A percentile compares a stretch with the other conserved stretches of the same genome.
phyloP scores from a whole-genome alignment of 1,140 invertebrate genomes.

The Eupeodes corollae region DNA sequence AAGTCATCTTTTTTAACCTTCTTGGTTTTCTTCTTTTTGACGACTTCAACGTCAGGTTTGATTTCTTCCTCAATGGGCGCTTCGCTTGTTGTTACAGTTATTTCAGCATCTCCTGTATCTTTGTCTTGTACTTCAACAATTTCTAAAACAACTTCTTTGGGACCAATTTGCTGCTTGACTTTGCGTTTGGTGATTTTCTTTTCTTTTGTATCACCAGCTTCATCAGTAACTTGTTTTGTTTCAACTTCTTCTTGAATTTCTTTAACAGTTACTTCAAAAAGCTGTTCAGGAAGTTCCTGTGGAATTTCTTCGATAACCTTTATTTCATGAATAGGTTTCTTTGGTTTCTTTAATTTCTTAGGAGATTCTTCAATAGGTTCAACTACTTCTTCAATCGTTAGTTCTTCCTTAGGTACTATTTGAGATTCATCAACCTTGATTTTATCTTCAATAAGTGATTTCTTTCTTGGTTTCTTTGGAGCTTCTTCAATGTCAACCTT shows the following conservation, averaged over 20 bases:
- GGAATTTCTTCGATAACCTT: conserved; percentile 3
- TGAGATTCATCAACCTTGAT: neutral
- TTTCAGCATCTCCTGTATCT: conserved; percentile 26
- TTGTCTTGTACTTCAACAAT: conserved; percentile 29
- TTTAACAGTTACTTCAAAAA: conserved; percentile 16
- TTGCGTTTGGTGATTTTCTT: conserved; percentile 30
- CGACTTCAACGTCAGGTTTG: conserved; percentile 16
- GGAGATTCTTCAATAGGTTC: conserved; percentile 10
- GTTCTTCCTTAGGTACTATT: conserved; percentile 4
- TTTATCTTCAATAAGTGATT: conserved; percentile 1
- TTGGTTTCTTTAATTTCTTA: conserved; percentile 7
- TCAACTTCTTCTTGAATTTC: conserved; percentile 24
- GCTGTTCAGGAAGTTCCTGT: conserved; percentile 12
- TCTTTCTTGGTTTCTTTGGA: conserved; percentile 18
- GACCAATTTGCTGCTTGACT: conserved; percentile 25
- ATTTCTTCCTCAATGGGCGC: conserved; percentile 16
- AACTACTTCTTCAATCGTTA: conserved; percentile 19
- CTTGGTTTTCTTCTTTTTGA: conserved; percentile 22
- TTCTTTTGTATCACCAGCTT: conserved; percentile 17
- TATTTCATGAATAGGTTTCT: conserved; percentile 3
- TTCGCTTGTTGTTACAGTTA: conserved; percentile 22
- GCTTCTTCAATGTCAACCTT: conserved; percentile 29
- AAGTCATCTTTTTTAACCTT: conserved; percentile 25
- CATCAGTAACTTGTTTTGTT: conserved; percentile 12
- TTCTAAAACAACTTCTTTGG: conserved; percentile 19